Percentiles rank a stretch among this genome's conserved stretches.
These are phyloP conservation scores for Pristionchus fissidentatus DNA, from an alignment of 2,888 invertebrate genomes.

Conservation along the genomic window DNA sequence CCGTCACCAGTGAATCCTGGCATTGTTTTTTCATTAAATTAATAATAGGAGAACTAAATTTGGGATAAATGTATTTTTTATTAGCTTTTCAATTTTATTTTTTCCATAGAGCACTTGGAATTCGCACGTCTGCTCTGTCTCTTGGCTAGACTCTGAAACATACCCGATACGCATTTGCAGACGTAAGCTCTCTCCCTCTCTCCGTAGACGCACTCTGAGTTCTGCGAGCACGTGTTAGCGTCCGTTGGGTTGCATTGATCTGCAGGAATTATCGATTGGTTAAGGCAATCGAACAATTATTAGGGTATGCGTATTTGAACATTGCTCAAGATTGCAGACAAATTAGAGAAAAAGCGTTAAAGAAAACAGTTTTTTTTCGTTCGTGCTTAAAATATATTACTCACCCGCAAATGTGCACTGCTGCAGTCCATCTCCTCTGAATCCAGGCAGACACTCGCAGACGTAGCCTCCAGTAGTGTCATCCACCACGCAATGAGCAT, in stretches of 20 bases:
- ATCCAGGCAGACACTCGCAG: conserved; percentile 77
- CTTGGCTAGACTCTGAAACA: neutral
- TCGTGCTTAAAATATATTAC: neutral
- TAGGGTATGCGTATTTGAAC: too few species aligned
- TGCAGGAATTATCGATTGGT: conserved; percentile 45
- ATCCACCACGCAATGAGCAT: conserved; percentile 76
- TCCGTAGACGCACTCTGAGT: conserved; percentile 76
- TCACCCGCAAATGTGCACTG: conserved; percentile 64
- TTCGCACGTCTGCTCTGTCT: too few species aligned
- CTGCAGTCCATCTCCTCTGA: conserved; percentile 76
- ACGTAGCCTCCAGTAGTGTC: conserved; percentile 75
- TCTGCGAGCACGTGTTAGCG: conserved; percentile 65
- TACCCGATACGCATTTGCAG: conserved; percentile 80
- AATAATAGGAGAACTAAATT: too few species aligned
- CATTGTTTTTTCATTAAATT: too few species aligned
- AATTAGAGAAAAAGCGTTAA: neutral
- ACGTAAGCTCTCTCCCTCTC: conserved; percentile 74
- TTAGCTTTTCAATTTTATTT: too few species aligned
- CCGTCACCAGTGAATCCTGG: conserved; percentile 68
- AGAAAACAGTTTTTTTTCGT: neutral
- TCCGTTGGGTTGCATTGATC: conserved; percentile 72
- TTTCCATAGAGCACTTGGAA: too few species aligned
- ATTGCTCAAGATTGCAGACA: neutral
- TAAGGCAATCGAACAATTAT: neutral
- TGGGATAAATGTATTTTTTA: too few species aligned